A percentile compares a stretch with the other conserved stretches of the same genome.
These are phyloP conservation scores for Thamnophis sirtalis DNA, from an alignment of 2,113 vertebrate species.

Conservation along the genomic window DNA sequence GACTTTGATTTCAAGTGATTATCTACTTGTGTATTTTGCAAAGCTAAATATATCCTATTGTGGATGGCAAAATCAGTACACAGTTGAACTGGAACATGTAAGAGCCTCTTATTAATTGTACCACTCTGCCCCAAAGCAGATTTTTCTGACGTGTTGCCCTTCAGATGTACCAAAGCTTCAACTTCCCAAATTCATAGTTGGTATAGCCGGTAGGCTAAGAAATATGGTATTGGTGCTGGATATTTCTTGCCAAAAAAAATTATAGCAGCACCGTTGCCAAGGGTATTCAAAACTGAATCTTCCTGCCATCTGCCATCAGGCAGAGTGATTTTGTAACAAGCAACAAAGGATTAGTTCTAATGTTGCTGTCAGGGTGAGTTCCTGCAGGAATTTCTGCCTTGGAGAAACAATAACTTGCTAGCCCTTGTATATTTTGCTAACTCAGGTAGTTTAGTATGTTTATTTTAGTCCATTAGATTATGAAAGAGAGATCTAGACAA, in stretches of 20 bases:
- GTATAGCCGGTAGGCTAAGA: neutral
- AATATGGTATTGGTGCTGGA: neutral
- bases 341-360: neutral
- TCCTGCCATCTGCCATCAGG: neutral
- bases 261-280: neutral
- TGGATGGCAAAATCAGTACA: neutral
- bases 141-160: neutral
- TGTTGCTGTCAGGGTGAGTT: neutral
- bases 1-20: constrained; percentile 24
- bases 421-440: neutral
- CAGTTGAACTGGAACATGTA: neutral
- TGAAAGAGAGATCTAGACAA: neutral
- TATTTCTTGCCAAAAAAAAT: neutral
- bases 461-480: neutral
- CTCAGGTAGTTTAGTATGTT: neutral
- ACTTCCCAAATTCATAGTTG: neutral
- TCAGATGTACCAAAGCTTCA: neutral
- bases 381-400: neutral
- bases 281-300: neutral
- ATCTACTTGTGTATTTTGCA: neutral
- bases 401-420: neutral
- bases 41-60: neutral
- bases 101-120: neutral
- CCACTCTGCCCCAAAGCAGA: neutral
- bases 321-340: neutral